These are phyloP conservation scores for Platysternon megacephalum DNA, from an alignment of 2,113 vertebrate genomes.

Conservation along the genomic window DNA sequence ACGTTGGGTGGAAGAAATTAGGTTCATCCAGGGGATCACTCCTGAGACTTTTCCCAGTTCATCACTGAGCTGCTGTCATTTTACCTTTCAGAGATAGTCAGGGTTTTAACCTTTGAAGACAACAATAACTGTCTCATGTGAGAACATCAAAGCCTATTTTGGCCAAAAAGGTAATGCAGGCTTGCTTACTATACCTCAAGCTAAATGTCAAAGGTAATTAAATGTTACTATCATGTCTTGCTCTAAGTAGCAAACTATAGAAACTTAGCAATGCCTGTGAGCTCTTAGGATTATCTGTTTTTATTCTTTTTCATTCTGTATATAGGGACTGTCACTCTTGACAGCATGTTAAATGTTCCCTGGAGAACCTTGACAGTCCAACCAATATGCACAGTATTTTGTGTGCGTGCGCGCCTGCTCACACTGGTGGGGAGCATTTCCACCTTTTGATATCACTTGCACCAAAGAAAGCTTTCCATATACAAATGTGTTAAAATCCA, in stretches of 20 bases:
- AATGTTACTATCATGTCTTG: slow-evolving; percentile 2
- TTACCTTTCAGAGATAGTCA: not conserved
- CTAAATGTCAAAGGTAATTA: slow-evolving; percentile 74
- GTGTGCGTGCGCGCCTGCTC: not conserved
- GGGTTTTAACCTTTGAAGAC: slow-evolving; percentile 63
- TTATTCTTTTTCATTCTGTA: not conserved
- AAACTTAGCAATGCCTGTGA: not conserved
- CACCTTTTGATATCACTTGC: not conserved
- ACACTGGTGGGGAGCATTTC: not conserved
- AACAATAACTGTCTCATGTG: slow-evolving; percentile 50
- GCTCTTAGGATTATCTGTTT: not conserved
- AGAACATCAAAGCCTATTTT: slow-evolving; percentile 65
- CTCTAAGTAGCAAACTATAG: slow-evolving; percentile 36
- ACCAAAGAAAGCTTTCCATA: not conserved
- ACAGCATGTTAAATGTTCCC: not conserved
- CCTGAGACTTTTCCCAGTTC: not conserved
- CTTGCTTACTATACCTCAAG: slow-evolving; percentile 61
- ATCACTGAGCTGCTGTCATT: slow-evolving; percentile 45
- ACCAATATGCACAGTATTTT: not conserved
- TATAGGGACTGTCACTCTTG: not conserved
- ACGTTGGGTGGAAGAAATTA: not conserved
- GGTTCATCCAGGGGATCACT: not conserved
- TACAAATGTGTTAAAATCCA: not conserved
- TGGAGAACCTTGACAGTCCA: not conserved
- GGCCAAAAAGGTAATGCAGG: slow-evolving; percentile 64